Conservation (phyloP, 2,797 vertebrate genomes). For the Sarcophilus harrisii region DNA sequence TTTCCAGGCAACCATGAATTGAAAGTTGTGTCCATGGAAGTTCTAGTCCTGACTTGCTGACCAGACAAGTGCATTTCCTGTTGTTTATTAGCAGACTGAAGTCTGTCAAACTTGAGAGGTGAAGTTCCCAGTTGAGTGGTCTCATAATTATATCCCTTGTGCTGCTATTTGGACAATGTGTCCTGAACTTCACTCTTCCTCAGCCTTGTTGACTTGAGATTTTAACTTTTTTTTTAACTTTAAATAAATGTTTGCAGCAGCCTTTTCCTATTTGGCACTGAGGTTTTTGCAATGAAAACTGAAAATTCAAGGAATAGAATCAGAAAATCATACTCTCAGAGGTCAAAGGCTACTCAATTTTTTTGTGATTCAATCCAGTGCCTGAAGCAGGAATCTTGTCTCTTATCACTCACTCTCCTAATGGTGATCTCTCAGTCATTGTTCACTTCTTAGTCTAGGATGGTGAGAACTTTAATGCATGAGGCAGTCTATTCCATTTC, state of each 20-base stretch:
- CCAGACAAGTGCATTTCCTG: background rate
- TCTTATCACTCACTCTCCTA: background rate
- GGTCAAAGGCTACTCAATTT: background rate
- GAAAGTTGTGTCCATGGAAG: slow-evolving; percentile 22
- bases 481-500: background rate
- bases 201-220: background rate
- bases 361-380: background rate
- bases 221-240: background rate
- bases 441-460: background rate
- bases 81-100: slow-evolving; percentile 23
- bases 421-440: background rate
- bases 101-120: slow-evolving; percentile 14
- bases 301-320: background rate
- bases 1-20: slow-evolving; percentile 4
- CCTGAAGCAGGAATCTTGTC: background rate
- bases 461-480: background rate
- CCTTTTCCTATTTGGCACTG: background rate
- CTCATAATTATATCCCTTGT: background rate
- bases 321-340: background rate
- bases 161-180: background rate
- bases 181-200: background rate
- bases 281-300: background rate
- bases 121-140: background rate
- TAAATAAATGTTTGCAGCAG: background rate
- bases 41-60: background rate